phyloP scores from a whole-genome alignment of 2,113 vertebrate species.

The Bambusicola thoracicus region DNA sequence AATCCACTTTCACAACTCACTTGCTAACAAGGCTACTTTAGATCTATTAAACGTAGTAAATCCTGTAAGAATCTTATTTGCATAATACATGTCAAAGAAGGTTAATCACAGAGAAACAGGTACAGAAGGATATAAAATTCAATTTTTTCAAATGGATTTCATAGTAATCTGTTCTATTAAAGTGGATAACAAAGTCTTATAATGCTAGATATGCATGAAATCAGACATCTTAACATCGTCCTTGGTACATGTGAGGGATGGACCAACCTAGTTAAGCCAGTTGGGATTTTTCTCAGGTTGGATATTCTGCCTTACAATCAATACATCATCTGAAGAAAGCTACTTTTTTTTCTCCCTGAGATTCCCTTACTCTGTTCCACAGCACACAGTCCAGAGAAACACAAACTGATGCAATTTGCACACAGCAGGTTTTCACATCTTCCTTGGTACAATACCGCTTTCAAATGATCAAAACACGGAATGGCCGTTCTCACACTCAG shows the following conservation, averaged over 20 bases:
- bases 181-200: background rate
- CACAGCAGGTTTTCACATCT: background rate
- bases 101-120: constrained; percentile 35
- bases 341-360: background rate
- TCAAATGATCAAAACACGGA: background rate
- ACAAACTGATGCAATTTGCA: background rate
- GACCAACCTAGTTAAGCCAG: background rate
- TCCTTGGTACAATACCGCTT: background rate
- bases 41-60: background rate
- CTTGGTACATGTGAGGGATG: background rate
- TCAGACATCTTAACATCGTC: background rate
- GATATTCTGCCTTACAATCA: background rate
- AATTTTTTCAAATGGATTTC: background rate
- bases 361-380: background rate
- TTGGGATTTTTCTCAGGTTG: background rate
- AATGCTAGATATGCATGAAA: background rate
- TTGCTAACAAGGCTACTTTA: constrained; percentile 32
- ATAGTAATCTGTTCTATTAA: background rate
- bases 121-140: background rate
- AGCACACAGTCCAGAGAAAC: background rate
- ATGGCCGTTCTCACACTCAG: background rate
- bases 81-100: constrained; percentile 21
- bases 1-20: constrained; percentile 24
- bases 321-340: background rate
- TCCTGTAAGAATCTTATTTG: background rate